Percentiles rank a stretch among this genome's conserved stretches.
Evolutionary conservation across 2,888 invertebrate species (phyloP).

Genomic region (Callimorpha dominula): DNA sequence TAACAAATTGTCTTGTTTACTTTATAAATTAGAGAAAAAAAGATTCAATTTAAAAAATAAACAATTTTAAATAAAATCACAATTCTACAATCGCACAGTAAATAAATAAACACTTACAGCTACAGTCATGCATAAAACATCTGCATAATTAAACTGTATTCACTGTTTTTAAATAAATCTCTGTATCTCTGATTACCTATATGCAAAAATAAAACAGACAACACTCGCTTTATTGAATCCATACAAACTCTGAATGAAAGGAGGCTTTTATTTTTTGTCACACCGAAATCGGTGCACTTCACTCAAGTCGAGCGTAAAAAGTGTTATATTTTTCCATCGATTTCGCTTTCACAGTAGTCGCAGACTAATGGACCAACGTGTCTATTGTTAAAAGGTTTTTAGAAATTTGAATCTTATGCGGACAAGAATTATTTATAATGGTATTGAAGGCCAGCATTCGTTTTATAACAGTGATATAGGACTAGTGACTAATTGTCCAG

Average conservation of each 20-base stretch:
- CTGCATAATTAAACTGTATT: not conserved
- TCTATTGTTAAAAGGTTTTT: conserved; percentile 54
- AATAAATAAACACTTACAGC: not conserved
- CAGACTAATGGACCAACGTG: conserved; percentile 47
- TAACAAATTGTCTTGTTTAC: not conserved
- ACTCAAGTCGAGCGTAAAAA: conserved; percentile 42
- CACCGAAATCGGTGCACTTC: conserved; percentile 52
- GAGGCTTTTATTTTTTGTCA: conserved; percentile 1
- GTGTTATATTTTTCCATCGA: conserved; percentile 35
- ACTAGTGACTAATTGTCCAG: too few relatives aligned
- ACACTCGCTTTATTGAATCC: conserved; percentile 8
- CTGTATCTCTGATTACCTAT: not conserved
- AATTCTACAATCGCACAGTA: not conserved
- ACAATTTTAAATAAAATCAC: not conserved
- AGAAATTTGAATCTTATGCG: conserved; percentile 33
- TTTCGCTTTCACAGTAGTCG: conserved; percentile 43
- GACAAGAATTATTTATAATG: conserved; percentile 20
- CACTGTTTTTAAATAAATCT: not conserved
- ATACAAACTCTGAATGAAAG: not conserved
- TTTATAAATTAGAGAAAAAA: not conserved
- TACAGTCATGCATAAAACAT: not conserved
- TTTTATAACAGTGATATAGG: not conserved
- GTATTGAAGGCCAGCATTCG: not conserved
- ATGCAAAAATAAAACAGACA: not conserved
- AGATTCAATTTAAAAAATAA: not conserved